phyloP scores from a whole-genome alignment of 2,113 vertebrate species.

The Phocoena phocoena region DNA sequence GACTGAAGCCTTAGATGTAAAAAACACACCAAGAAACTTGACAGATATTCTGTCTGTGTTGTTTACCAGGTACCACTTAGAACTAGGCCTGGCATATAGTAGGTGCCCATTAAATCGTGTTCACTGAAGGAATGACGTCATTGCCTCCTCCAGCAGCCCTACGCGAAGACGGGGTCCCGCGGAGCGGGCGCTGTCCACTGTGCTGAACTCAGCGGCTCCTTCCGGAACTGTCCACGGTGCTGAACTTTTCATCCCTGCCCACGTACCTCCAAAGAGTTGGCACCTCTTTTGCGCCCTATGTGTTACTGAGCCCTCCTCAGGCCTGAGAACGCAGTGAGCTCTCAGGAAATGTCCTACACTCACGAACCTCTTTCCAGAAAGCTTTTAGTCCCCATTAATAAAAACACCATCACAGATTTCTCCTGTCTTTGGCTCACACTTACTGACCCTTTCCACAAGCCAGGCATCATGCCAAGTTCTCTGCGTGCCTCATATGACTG shows the following conservation, averaged over 20 bases:
- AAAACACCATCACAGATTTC: constrained; percentile 3
- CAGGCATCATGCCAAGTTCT: background rate
- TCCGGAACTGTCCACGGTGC: background rate
- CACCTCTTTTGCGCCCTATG: background rate
- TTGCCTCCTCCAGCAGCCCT: background rate
- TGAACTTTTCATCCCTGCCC: background rate
- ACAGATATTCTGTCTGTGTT: background rate
- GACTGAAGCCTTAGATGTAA: background rate
- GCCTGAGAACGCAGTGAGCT: background rate
- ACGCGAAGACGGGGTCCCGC: fast-evolving
- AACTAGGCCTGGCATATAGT: background rate
- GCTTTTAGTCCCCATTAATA: constrained; percentile 18
- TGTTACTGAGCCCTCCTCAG: background rate
- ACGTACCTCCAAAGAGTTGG: background rate
- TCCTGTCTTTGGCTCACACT: background rate
- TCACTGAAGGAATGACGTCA: background rate
- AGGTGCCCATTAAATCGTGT: constrained; percentile 6
- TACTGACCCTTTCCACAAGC: background rate
- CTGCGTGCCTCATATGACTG: background rate
- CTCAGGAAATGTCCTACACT: background rate
- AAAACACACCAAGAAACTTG: background rate
- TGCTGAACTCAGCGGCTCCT: fast-evolving
- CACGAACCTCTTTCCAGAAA: background rate
- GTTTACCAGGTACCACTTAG: background rate
- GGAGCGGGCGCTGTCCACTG: background rate